Evolutionary conservation across 2,888 invertebrate genomes (phyloP), one percentile per base, ranked within the genome.

Genomic region (Chrysolina americana): DNA sequence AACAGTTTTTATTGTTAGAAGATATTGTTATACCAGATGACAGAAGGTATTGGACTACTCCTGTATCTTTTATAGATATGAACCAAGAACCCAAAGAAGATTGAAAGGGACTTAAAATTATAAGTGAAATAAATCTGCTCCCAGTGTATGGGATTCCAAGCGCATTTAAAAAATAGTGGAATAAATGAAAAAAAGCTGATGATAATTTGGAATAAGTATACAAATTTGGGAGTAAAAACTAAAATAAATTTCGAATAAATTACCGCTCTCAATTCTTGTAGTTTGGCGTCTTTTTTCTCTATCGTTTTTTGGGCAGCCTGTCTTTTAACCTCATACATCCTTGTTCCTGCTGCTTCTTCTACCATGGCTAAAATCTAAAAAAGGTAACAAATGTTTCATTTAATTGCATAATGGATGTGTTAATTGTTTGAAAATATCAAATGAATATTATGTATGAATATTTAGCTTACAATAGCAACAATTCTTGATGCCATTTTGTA

Each of bases 321-420:
- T 80, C 96, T 96, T 87, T 99, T 99, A 0, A 93, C 92, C 87
- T 99, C 98, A 87, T 99, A 99, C 93, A 98, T 94, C 83, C 96
- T 93, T 0, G 99, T 99, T 1, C 99, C 99, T 0, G 98, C 98
- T 9, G 99, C 98, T 89, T 99, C 99, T 89, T 99, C 99, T 71
- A 99, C 94, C 98, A 99, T 98, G 0, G 96, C 95, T 70, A 98
- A 89, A 83, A 98, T 96, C 94, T 95, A 82, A 15, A 77, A 73
- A 53, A 73, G 21, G 66, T 9, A 63, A 17, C 65, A 68, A 74
- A 21, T 41, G 48, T 19, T 13, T 59, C 44, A 53, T 63, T 28
- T 41, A 48, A 11, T n/a, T 13, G 59, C 36, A 36, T 36, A 36
- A 36, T 3, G 8, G 36, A 36, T 36, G 8, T 36, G 36, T 36